Base-by-base conservation (phyloP, 2,888 invertebrate species). In the Sericinus montela region DNA sequence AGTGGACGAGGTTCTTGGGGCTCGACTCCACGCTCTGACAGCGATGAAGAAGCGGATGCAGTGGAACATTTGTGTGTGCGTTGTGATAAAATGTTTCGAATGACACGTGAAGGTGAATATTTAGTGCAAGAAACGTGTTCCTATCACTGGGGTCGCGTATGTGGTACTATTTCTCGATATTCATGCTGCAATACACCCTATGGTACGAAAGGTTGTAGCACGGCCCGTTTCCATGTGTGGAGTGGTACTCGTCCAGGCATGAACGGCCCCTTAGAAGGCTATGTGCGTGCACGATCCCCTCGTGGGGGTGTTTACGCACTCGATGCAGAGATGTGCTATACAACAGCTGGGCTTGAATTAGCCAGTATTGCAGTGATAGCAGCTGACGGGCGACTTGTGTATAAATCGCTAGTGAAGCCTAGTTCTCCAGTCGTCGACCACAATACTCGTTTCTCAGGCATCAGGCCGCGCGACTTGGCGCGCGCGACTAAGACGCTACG, bases 261-360 rank as follows among this genome's bases (percentile, higher is more conserved):
- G 59, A 95, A 95, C 69, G 94, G 94, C 0, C 94, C 95, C 0
- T 91, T 92, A 53, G 89, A 91, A 13, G 93, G 92, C 19, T 95
- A 91, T 67, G 92, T 92, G 0, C 82, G 90, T 41, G 94, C 94
- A 1, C 75, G 84, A 48, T 81, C 82, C 38, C 78, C 84, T 40
- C 84, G 90, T 6, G 80, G 83, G 23, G 91, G 91, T 48, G 92
- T 95, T 1, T 97, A 93, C 76, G 95, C 97, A 0, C 74, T 99
- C 16, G 99, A 99, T 81, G 98, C 98, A 75, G 99, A 99, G 86
- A 99, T 98, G 98, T 96, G 96, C 62, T 98, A 94, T 75, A 98
- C 98, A 3, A 93, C 93, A 0, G 89, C 90, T 14, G 98, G 98
- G 1, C 84, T 95, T 40, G 98, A 98, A 77, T 80, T 98, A 46